phyloP scores from a whole-genome alignment of 2,113 vertebrate genomes.

The Panthera tigris region DNA sequence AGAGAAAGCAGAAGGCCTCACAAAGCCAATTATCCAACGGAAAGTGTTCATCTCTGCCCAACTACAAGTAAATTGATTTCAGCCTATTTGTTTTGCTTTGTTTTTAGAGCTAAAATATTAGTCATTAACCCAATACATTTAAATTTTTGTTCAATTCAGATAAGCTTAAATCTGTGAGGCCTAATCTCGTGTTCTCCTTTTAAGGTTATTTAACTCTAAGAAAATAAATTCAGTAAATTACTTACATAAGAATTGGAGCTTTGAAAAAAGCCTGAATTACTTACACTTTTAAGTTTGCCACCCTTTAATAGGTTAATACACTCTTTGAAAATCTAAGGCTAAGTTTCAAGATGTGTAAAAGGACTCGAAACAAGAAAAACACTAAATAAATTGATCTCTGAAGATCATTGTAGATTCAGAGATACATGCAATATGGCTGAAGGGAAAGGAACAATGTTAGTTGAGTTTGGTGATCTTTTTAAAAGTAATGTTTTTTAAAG shows the following conservation, averaged over 20 bases:
- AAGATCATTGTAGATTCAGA: neutral
- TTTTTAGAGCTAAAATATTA: neutral
- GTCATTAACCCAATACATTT: neutral
- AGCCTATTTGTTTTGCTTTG: neutral
- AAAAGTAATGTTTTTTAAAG: neutral
- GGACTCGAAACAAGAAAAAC: neutral
- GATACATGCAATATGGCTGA: neutral
- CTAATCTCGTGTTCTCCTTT: neutral
- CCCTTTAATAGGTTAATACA: neutral
- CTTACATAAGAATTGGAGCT: neutral
- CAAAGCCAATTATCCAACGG: accelerated
- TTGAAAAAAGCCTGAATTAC: neutral
- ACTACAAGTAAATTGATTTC: slow-evolving; percentile 52
- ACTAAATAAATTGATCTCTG: neutral
- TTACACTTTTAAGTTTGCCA: neutral
- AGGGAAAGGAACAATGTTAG: neutral
- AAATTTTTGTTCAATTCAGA: neutral
- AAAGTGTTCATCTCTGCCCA: neutral
- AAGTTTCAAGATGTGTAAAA: slow-evolving; percentile 15
- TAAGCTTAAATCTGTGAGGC: neutral
- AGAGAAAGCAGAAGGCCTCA: neutral
- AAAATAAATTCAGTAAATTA: neutral
- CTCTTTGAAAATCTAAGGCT: slow-evolving; percentile 26
- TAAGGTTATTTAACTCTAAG: neutral
- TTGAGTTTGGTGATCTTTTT: neutral